These are phyloP conservation scores for Rhogogaster chlorosoma DNA, from an alignment of 2,888 invertebrate genomes.

Conservation along the genomic window DNA sequence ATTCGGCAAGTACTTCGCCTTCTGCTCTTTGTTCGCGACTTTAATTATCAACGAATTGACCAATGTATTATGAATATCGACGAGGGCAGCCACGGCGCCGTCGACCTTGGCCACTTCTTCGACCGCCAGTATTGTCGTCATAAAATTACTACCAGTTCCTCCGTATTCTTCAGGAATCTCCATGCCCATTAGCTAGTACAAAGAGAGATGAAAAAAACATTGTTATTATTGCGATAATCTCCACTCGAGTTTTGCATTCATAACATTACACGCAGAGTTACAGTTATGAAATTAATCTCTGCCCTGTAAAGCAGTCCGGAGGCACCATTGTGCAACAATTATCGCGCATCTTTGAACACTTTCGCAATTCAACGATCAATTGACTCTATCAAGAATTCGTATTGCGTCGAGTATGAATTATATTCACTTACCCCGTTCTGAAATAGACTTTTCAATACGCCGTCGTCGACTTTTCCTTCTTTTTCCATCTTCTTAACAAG, in stretches of 20 bases:
- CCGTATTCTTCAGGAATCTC: slow-evolving; percentile 93
- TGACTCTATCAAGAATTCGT: neutral
- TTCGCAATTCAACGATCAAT: slow-evolving; percentile 9
- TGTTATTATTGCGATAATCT: neutral
- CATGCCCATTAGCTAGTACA: slow-evolving; percentile 89
- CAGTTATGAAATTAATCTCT: neutral
- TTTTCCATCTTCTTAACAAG: slow-evolving; percentile 96
- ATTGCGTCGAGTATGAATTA: neutral
- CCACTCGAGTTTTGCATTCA: neutral
- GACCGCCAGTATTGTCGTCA: slow-evolving; percentile 92
- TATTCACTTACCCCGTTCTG: slow-evolving; percentile 91
- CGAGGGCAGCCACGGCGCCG: slow-evolving; percentile 91
- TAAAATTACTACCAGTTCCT: slow-evolving; percentile 94
- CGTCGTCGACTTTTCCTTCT: slow-evolving; percentile 88
- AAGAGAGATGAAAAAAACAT: neutral
- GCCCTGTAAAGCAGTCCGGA: neutral
- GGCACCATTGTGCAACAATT: neutral
- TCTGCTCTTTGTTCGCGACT: slow-evolving; percentile 92
- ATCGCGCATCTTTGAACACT: neutral
- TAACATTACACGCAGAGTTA: neutral
- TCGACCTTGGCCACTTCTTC: slow-evolving; percentile 97
- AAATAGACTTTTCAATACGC: slow-evolving; percentile 89
- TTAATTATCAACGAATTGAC: slow-evolving; percentile 92
- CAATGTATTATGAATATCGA: slow-evolving; percentile 97
- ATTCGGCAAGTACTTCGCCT: slow-evolving; percentile 92